These are phyloP conservation scores for Ectropis grisescens DNA, from an alignment of 1,140 invertebrate species.

Conservation along the genomic window DNA sequence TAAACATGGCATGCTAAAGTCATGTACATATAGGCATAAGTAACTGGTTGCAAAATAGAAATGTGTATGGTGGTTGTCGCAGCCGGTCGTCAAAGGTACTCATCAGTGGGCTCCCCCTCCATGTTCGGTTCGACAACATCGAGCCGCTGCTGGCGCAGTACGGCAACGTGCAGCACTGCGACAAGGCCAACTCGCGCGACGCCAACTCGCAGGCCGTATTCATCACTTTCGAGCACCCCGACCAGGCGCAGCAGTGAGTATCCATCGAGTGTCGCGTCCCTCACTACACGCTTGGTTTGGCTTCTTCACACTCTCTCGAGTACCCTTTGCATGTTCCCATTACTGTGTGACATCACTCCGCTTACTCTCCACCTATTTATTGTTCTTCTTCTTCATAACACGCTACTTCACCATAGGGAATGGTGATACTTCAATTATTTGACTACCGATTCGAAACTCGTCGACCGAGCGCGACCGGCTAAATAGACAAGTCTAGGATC, in stretches of 20 bases:
- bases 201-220: constrained; percentile 83
- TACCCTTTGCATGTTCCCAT: constrained; percentile 1
- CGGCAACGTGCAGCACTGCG: constrained; percentile 86
- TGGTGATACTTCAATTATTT: no score
- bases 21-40: no score
- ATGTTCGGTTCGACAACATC: constrained; percentile 87
- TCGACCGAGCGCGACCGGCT: no score
- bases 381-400: neutral
- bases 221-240: constrained; percentile 89
- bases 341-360: neutral
- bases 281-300: constrained; percentile 1
- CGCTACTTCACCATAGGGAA: neutral
- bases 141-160: constrained; percentile 84
- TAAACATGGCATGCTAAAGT: no score
- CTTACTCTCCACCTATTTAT: neutral
- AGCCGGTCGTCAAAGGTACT: constrained; percentile 86
- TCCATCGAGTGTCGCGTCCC: constrained; percentile 5
- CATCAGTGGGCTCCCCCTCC: constrained; percentile 87
- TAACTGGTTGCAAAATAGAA: no score
- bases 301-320: constrained; percentile 2
- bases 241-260: constrained; percentile 92
- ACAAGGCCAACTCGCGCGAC: constrained; percentile 85
- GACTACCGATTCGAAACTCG: no score
- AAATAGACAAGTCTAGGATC: no score
- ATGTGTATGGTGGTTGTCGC: constrained; percentile 68